Conservation (phyloP, 2,113 vertebrate species). For the Lepus timidus region DNA sequence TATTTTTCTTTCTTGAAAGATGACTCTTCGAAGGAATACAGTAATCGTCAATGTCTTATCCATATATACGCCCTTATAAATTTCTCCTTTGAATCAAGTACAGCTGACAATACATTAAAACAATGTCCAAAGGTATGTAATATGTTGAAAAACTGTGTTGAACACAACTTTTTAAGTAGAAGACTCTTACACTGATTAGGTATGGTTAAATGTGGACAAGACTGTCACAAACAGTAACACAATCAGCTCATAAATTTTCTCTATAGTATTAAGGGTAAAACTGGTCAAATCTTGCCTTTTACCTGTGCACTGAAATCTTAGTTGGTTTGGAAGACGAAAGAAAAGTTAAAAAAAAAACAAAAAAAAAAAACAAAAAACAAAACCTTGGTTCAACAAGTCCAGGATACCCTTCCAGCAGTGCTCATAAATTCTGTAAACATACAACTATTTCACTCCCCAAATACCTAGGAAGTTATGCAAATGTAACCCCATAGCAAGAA, state of each 20-base stretch:
- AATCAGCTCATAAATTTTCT: conserved; percentile 7
- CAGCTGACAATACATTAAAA: conserved; percentile 22
- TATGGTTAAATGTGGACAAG: neutral
- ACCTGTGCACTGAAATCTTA: conserved; percentile 32
- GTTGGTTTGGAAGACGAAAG: conserved; percentile 40
- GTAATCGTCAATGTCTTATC: neutral
- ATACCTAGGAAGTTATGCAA: conserved; percentile 16
- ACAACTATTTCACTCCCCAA: neutral
- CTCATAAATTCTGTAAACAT: conserved; percentile 1
- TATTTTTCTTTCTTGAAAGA: neutral
- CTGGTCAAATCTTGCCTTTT: conserved; percentile 29
- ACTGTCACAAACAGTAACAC: neutral
- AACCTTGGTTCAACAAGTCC: neutral
- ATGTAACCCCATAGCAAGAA: conserved; percentile 1
- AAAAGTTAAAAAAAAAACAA: neutral
- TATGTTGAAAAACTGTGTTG: conserved; percentile 44
- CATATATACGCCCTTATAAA: neutral
- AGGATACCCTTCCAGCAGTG: neutral
- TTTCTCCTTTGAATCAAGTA: conserved; percentile 46
- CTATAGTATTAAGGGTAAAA: neutral
- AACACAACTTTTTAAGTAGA: conserved; percentile 23
- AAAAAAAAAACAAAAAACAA: neutral
- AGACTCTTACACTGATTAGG: conserved; percentile 37
- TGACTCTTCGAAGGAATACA: conserved; percentile 17
- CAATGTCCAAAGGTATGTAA: conserved; percentile 15